Evolutionary conservation across 2,797 vertebrate species (phyloP).

Genomic region (Numenius phaeopus): DNA sequence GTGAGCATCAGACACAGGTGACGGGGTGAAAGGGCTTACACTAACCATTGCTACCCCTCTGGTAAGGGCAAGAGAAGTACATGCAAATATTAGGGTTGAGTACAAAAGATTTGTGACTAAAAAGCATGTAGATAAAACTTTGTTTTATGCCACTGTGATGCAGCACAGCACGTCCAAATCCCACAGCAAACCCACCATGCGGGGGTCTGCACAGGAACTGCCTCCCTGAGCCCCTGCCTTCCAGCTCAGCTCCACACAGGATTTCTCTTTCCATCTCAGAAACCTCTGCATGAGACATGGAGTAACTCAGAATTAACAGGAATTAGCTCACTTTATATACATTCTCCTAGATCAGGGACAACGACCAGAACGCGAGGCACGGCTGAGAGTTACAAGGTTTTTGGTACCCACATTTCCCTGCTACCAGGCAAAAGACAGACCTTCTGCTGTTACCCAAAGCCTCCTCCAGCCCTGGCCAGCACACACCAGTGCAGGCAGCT

Average conservation of each 20-base stretch:
- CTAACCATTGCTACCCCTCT: fast-evolving
- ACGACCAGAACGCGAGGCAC: fast-evolving
- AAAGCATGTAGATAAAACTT: neutral
- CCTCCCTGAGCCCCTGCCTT: neutral
- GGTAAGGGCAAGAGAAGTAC: neutral
- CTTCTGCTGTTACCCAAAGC: neutral
- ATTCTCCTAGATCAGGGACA: neutral
- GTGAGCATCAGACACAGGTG: neutral
- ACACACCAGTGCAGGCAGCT: neutral
- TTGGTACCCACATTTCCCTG: neutral
- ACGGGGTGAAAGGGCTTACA: neutral
- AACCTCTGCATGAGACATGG: neutral
- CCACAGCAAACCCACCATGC: neutral
- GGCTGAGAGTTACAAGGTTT: neutral
- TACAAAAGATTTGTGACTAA: neutral
- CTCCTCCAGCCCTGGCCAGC: neutral
- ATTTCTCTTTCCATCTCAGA: neutral
- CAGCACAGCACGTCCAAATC: fast-evolving
- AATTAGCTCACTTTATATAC: neutral
- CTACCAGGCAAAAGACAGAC: neutral
- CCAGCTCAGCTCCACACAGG: neutral
- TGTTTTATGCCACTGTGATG: neutral
- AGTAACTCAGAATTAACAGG: neutral
- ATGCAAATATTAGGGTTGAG: neutral
- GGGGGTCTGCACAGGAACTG: neutral